These are phyloP conservation scores for Morinoia aosen DNA, from an alignment of 2,888 invertebrate species.

Conservation along the genomic window DNA sequence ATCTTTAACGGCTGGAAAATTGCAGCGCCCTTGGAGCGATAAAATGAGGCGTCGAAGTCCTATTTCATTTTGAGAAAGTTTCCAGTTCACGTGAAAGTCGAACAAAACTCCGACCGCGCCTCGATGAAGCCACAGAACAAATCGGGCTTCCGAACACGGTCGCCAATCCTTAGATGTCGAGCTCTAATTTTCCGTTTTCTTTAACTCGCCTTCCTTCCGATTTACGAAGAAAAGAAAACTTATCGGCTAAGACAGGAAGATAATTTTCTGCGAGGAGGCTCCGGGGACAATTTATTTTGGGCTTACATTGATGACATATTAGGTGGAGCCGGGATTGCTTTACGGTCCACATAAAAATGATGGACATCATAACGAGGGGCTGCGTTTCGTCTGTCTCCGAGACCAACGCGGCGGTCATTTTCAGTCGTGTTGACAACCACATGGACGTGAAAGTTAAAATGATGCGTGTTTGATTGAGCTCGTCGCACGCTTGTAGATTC, in stretches of 20 bases:
- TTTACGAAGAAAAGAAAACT: constrained; percentile 21
- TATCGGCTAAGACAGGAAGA: constrained; percentile 40
- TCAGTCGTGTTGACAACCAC: neutral
- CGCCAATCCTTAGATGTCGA: neutral
- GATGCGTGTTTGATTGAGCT: neutral
- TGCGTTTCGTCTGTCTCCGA: neutral
- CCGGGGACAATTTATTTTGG: constrained; percentile 44
- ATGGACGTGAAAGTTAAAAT: neutral
- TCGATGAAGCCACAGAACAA: neutral
- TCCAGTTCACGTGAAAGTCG: neutral
- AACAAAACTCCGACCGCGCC: neutral
- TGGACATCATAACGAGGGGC: constrained; percentile 14
- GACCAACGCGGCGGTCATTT: neutral
- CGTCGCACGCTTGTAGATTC: neutral
- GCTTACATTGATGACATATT: constrained; percentile 51
- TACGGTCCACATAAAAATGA: constrained; percentile 43
- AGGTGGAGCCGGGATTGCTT: constrained; percentile 35
- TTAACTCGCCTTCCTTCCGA: constrained; percentile 33
- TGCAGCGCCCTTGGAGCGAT: neutral
- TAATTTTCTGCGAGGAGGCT: constrained; percentile 47
- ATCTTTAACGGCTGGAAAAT: neutral
- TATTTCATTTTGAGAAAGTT: neutral
- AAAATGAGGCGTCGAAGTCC: neutral
- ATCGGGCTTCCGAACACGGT: neutral
- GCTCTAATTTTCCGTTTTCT: constrained; percentile 51